Evolutionary conservation across 2,113 vertebrate genomes (phyloP).

Genomic region (Corythoichthys intestinalis): DNA sequence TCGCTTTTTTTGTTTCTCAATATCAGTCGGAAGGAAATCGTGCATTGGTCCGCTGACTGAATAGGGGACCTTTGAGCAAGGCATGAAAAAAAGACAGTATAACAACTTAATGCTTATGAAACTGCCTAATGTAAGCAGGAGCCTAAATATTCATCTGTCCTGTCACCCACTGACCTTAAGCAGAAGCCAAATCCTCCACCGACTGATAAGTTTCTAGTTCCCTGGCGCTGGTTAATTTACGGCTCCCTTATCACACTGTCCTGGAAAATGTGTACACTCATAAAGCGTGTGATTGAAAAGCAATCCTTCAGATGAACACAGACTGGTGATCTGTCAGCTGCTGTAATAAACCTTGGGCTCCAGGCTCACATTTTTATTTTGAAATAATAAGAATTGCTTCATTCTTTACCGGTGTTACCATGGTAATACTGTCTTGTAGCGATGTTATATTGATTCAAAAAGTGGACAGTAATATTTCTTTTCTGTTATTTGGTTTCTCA

Average conservation of each 20-base stretch:
- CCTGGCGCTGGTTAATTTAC: constrained; percentile 74
- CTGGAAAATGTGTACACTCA: constrained; percentile 90
- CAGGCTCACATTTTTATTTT: constrained; percentile 97
- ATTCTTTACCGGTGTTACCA: constrained; percentile 98
- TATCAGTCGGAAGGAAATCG: too few species aligned
- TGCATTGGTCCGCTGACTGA: neutral
- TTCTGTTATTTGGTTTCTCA: constrained; percentile 97
- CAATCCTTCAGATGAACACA: constrained; percentile 95
- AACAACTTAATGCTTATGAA: constrained; percentile 30
- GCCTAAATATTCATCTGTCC: constrained; percentile 56
- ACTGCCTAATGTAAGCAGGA: constrained; percentile 41
- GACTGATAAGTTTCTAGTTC: constrained; percentile 75
- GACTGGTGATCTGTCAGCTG: constrained; percentile 89
- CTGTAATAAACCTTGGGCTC: constrained; percentile 98
- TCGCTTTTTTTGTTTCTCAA: too few species aligned
- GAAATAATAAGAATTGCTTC: constrained; percentile 99
- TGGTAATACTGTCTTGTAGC: constrained; percentile 98
- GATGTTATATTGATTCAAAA: constrained; percentile 99
- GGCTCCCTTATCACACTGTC: constrained; percentile 81
- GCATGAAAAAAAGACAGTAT: neutral
- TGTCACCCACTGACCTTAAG: constrained; percentile 42
- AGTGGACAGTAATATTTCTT: constrained; percentile 99
- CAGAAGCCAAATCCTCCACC: constrained; percentile 51
- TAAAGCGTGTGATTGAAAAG: constrained; percentile 95
- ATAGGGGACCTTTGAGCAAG: neutral